Evolutionary conservation across 2,113 vertebrate genomes (phyloP), one percentile per base, ranked within the genome.

Genomic region (Sprattus sprattus): DNA sequence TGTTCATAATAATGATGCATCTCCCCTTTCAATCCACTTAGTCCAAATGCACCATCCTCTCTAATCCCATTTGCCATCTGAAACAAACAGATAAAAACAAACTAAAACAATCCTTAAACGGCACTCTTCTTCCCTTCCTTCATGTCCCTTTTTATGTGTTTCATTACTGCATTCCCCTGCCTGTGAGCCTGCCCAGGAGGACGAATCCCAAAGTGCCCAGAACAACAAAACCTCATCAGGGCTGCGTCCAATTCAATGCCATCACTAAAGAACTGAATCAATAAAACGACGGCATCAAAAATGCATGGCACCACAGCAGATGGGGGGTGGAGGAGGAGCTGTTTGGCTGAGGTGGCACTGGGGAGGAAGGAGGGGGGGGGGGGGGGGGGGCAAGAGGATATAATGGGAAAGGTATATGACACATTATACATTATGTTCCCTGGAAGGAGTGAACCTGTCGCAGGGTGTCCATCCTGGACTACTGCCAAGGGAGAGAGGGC

Each of bases 281-380:
- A 32, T 78, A 78, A 78, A 78, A 32, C 71, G 64, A 25, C 64
- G 28, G 32, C 28, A 78, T 78, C 25, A 78, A 78, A 16, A 44
- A 78, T 78, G 71, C 71, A 75, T 75, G 67, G 67, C 67, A 78
- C 15, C 71, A 78, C 32, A 16, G 71, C 67, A 28, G n/a, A 28
- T 75, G 28, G 28, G 8, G 28, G 67, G 54, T 3, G 54, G 28
- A 32, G 28, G 67, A 32, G 4, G 60, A 67, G 64, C 6, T 28
- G 28, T 13, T 15, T 13, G 67, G 13, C 71, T 11, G 13, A 78
- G 28, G 71, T 28, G 25, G 28, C 71, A 16, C 28, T 39, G 15
- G 54, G 54, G 16, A 57, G n/a, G 60, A 22, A 49, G 60, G 71
- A 18, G 71, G 32, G 13, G 71, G 28, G 28, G 25, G 28, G 4